phyloP scores from a whole-genome alignment of 2,797 vertebrate species.

The Gymnothorax reevesii region DNA sequence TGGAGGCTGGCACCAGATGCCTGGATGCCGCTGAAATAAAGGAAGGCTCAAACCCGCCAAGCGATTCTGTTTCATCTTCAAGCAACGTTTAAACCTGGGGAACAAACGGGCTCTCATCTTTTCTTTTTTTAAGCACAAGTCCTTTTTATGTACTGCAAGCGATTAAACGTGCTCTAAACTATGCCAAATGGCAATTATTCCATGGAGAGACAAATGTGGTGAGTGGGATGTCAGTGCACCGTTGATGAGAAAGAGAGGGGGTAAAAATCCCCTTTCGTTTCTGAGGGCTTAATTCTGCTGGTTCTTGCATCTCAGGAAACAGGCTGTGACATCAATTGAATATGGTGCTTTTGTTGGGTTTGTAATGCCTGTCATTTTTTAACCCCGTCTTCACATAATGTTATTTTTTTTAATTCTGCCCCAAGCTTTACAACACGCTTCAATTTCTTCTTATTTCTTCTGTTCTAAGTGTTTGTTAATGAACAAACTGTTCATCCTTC shows the following conservation, averaged over 20 bases:
- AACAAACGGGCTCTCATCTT: background rate
- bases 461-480: background rate
- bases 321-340: background rate
- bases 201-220: background rate
- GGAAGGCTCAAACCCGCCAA: background rate
- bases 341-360: background rate
- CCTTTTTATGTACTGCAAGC: slow-evolving; percentile 11
- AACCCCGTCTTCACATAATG: background rate
- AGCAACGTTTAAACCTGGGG: slow-evolving; percentile 9
- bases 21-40: background rate
- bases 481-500: background rate
- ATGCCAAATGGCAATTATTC: background rate
- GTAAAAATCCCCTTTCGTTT: background rate
- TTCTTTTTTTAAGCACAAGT: background rate
- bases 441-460: background rate
- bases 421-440: background rate
- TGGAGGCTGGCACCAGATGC: background rate
- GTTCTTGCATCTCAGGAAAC: background rate
- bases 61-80: background rate
- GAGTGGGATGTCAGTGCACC: background rate
- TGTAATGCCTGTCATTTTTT: background rate
- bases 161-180: slow-evolving; percentile 13
- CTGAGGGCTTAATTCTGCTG: background rate
- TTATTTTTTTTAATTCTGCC: background rate
- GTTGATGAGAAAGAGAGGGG: background rate